These are phyloP conservation scores for Sesia bembeciformis DNA, from an alignment of 2,888 invertebrate genomes.

Conservation along the genomic window DNA sequence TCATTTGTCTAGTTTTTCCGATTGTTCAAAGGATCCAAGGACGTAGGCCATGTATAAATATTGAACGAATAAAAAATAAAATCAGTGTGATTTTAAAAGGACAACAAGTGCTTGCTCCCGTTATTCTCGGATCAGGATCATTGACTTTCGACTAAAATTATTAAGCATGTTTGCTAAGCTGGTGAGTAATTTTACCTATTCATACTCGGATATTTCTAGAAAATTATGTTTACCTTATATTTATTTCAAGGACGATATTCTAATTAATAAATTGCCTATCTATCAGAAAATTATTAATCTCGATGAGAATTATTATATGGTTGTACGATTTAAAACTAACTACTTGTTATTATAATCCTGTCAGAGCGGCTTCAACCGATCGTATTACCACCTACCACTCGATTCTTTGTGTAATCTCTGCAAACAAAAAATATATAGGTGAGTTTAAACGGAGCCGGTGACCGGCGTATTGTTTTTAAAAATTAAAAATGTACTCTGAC, in stretches of 20 bases:
- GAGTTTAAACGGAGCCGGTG: too few relatives aligned
- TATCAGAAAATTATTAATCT: too few relatives aligned
- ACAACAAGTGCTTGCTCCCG: constrained; percentile 20
- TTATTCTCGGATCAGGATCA: constrained; percentile 3
- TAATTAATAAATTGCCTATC: too few relatives aligned
- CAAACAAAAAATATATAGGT: too few relatives aligned
- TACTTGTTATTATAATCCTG: too few relatives aligned
- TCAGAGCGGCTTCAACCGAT: too few relatives aligned
- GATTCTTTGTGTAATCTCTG: too few relatives aligned
- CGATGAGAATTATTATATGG: too few relatives aligned
- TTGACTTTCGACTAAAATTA: constrained; percentile 5
- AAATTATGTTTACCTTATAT: neutral
- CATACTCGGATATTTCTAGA: neutral
- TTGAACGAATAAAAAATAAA: constrained; percentile 33
- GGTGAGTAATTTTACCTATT: constrained; percentile 31
- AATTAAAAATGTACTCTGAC: too few relatives aligned
- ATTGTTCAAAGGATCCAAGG: constrained; percentile 58
- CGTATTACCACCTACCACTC: too few relatives aligned
- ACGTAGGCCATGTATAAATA: constrained; percentile 52
- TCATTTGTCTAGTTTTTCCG: constrained; percentile 48
- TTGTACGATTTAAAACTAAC: too few relatives aligned
- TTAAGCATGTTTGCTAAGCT: constrained; percentile 52
- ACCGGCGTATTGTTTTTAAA: too few relatives aligned
- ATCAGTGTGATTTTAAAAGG: constrained; percentile 35
- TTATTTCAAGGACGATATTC: neutral